Evolutionary conservation across 2,888 invertebrate species (phyloP).

Genomic region (Polydrusus cervinus): DNA sequence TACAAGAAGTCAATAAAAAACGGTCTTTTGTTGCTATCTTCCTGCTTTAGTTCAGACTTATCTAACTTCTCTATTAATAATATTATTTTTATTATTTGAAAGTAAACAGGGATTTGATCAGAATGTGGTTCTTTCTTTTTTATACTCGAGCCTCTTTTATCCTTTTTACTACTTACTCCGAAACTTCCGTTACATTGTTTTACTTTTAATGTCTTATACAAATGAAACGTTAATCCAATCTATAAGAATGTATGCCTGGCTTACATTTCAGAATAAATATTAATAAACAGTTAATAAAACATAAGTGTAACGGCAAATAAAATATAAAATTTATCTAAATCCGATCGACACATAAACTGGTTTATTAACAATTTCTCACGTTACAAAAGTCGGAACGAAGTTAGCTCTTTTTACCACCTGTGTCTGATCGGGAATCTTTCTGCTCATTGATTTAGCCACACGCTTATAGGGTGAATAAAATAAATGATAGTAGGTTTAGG

Average conservation of each 20-base stretch:
- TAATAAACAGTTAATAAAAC: conserved; percentile 43
- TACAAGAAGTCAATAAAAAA: no score
- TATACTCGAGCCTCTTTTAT: background rate
- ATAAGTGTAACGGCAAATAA: conserved; percentile 43
- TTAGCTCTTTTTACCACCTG: conserved; percentile 59
- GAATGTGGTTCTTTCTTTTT: no score
- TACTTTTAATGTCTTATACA: background rate
- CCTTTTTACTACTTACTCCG: background rate
- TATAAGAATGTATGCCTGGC: conserved; percentile 28
- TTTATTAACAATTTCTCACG: conserved; percentile 63
- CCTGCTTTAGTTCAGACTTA: no score
- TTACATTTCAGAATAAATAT: conserved; percentile 34
- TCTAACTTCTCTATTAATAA: no score
- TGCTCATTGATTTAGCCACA: conserved; percentile 49
- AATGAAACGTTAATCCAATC: conserved; percentile 18
- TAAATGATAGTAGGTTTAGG: background rate
- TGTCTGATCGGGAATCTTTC: conserved; percentile 60
- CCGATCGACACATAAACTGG: conserved; percentile 61
- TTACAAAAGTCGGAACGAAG: conserved; percentile 59
- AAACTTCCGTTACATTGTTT: conserved; percentile 28
- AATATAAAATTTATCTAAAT: conserved; percentile 57
- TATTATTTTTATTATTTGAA: no score
- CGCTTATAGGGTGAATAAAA: conserved; percentile 31
- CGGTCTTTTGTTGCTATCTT: no score
- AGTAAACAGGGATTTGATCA: no score